phyloP scores from a whole-genome alignment of 2,113 vertebrate genomes.

The Haliaeetus leucogaster region DNA sequence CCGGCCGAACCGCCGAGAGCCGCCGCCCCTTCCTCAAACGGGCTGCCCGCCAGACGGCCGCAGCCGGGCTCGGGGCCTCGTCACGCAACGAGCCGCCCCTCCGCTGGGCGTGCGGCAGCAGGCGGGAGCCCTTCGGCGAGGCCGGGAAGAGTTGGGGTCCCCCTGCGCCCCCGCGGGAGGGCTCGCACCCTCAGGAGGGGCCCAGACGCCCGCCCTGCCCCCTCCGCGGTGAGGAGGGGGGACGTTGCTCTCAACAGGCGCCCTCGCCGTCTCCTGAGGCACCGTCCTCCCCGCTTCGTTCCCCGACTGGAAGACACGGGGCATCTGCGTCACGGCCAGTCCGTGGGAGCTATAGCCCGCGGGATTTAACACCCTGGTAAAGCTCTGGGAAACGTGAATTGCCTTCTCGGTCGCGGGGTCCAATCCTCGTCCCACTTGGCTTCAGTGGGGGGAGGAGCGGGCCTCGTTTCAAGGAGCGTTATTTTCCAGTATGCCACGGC shows the following conservation, averaged over 20 bases:
- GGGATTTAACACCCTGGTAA: too few species aligned
- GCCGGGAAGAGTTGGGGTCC: neutral
- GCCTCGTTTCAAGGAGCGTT: neutral
- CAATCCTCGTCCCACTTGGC: too few species aligned
- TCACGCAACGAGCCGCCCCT: too few species aligned
- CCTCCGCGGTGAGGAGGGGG: neutral
- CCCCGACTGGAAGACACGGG: neutral
- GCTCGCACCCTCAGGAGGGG: too few species aligned
- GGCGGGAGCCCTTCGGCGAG: neutral
- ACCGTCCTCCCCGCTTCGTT: neutral
- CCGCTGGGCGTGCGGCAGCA: neutral
- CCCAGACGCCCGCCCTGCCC: rapidly evolving
- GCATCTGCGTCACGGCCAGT: too few species aligned
- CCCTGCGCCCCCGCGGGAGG: neutral
- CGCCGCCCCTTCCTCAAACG: too few species aligned
- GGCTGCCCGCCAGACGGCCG: rapidly evolving
- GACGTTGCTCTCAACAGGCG: too few species aligned
- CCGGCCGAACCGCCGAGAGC: too few species aligned
- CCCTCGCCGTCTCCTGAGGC: neutral
- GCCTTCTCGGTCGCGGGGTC: too few species aligned
- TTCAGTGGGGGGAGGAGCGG: neutral
- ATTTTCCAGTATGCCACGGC: neutral
- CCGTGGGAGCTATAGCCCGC: too few species aligned
- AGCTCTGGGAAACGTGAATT: too few species aligned
- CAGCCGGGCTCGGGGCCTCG: rapidly evolving